Percentiles rank a stretch among this genome's conserved stretches.
Conservation (phyloP, 37 sponge, comb jelly and placozoan species). For the Aplysina aerophoba region DNA sequence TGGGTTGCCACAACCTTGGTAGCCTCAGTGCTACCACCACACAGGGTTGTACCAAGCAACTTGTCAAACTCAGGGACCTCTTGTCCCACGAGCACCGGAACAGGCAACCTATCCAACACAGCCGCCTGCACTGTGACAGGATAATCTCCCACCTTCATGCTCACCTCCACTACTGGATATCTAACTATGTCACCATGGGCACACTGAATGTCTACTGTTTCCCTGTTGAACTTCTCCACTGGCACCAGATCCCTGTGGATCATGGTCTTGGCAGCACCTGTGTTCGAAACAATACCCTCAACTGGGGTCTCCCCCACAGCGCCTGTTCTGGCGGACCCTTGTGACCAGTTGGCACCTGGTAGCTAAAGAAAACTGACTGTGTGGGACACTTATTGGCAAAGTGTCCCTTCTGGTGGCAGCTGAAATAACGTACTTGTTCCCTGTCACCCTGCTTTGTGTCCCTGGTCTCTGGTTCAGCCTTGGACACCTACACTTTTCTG, state of each 20-base stretch:
- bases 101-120: slow-evolving; percentile 31
- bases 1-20: slow-evolving; percentile 27
- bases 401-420: not conserved
- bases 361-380: not conserved
- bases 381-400: not conserved
- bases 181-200: slow-evolving; percentile 38
- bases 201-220: slow-evolving; percentile 24
- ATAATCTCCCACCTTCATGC: slow-evolving; percentile 19
- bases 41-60: not conserved
- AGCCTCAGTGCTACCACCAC: not conserved
- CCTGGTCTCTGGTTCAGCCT: no score
- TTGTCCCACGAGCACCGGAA: slow-evolving; percentile 39
- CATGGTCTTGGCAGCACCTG: slow-evolving; percentile 42
- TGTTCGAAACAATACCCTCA: slow-evolving; percentile 36
- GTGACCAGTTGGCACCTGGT: not conserved
- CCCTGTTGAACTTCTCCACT: not conserved
- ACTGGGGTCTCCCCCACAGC: slow-evolving; percentile 16
- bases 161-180: slow-evolving; percentile 38
- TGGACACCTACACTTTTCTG: no score
- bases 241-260: slow-evolving; percentile 43
- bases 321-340: slow-evolving; percentile 23
- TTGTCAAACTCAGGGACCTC: slow-evolving; percentile 40
- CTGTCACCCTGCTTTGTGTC: not conserved
- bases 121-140: slow-evolving; percentile 9
- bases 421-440: not conserved